A percentile compares a stretch with the other conserved stretches of the same genome.
Conservation (phyloP, 2,113 vertebrate species). For the Corythornis madagascariensis region DNA sequence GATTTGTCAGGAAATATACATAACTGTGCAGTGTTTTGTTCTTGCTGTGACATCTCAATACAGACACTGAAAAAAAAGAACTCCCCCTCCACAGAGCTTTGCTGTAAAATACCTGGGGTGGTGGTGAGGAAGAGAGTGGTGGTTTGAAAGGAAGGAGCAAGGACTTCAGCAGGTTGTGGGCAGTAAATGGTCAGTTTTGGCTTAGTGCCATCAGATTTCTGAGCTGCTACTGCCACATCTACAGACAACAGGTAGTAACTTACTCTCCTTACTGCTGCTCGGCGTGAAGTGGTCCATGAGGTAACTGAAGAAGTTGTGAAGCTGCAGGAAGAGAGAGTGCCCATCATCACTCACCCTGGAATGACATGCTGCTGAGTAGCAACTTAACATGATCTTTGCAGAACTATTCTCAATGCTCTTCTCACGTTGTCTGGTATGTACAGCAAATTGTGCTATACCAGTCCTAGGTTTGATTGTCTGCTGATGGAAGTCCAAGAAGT, state of each 20-base stretch:
- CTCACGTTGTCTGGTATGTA: background rate
- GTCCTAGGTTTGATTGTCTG: background rate
- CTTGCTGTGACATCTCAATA: background rate
- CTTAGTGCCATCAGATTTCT: background rate
- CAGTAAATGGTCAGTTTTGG: background rate
- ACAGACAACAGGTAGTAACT: slow-evolving; percentile 5
- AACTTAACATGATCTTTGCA: background rate
- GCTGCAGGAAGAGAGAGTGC: slow-evolving; percentile 72
- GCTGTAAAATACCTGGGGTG: background rate
- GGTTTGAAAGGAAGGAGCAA: background rate
- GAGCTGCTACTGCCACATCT: background rate
- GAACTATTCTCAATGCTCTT: background rate
- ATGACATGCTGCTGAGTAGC: background rate
- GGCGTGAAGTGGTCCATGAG: slow-evolving; percentile 90
- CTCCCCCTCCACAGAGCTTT: background rate
- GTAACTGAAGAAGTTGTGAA: slow-evolving; percentile 91
- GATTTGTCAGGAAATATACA: background rate
- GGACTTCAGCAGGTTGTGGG: too few relatives aligned
- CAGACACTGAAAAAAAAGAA: background rate
- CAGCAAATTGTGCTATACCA: background rate
- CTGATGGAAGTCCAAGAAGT: background rate
- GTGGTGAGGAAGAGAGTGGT: background rate
- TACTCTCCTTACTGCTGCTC: slow-evolving; percentile 83
- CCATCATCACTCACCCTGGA: background rate
- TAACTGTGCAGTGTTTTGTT: background rate